Base-by-base conservation (phyloP, 2,888 invertebrate genomes). In the Amblyteles armatorius region DNA sequence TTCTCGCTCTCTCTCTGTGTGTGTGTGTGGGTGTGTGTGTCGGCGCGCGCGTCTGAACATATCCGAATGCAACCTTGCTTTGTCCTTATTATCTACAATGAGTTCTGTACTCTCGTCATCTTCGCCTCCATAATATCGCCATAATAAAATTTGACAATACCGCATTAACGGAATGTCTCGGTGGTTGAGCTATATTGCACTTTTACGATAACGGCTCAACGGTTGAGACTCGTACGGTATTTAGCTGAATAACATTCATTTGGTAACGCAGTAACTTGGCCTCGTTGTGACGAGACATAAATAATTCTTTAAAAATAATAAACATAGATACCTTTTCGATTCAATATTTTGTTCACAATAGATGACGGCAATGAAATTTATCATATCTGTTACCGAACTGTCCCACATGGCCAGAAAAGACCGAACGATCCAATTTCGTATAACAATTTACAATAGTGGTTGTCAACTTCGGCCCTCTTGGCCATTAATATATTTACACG, bases 11-110 rank as follows among this genome's bases (percentile, higher is more conserved):
- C 5, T 33, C 33, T 6, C 33, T 33, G 6, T 33, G 7, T 87
- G 84, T 87, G 86, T 83, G 82, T 84, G 63, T 87, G 33, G 1
- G 7, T 11, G 11, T 40, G 40, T 40, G 82, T 84, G 81, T 81
- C 68, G 83, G 81, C 82, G 83, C 81, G 79, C 76, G 76, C 84
- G 83, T 82, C 74, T 86, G 82, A 83, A 87, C 36, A 36, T 63
- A 86, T 88, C 88, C 88, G 88, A 89, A 89, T 90, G 88, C 89
- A 90, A 89, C 87, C 86, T 90, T 90, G 89, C 89, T 86, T 89
- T 88, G 78, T 86, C 83, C 77, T 77, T 78, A 78, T 80, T 79
- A 33, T 80, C 80, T 84, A 83, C 82, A 74, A 48, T 81, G 78
- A 80, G 82, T 74, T 79, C 74, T 82, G 81, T 76, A 50, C 79